Base-by-base conservation (phyloP, 2,888 invertebrate species). In the Sepioteuthis lessoniana region DNA sequence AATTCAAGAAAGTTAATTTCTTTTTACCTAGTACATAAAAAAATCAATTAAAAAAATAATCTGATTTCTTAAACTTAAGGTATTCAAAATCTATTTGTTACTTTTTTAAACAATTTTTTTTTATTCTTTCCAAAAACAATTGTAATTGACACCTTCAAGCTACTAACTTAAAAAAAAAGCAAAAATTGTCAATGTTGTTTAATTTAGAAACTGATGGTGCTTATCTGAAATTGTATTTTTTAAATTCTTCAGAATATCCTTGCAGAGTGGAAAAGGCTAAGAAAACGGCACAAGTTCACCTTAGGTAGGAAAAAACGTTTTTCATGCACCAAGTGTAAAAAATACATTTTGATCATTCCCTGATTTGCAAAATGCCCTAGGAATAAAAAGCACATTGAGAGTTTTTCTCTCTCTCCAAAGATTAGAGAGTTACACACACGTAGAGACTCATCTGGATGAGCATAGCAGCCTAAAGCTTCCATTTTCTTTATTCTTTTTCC, bases 81-180 rank as follows among this genome's bases (percentile, higher is more conserved):
- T 76, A 25, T 76, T 76, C 76, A 76, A 76, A 76, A 76, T 76
- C n/a, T 76, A n/a, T 31, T 76, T 76, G 1, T 76, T 76, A n/a
- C 25, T 76, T 76, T 76, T 76, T 76, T 76, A 76, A 76, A 76
- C 76, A 31, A 76, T 76, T n/a, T 76, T 76, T n/a, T n/a, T n/a
- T n/a, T n/a, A n/a, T n/a, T n/a, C n/a, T 76, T 76, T 76, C 76
- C n/a, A 76, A 76, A 76, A 76, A 76, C 76, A 76, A 76, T 76
- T 76, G 76, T 76, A 76, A 76, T 76, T 76, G n/a, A 35, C 76
- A 76, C 76, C 76, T 76, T 76, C 3, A 76, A 76, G 76, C 76
- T n/a, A 76, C 76, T 76, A n/a, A 25, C 25, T 55, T 55, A 55
- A 55, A 55, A 55, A 55, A 25, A 21, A 55, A 55, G 25, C n/a